Evolutionary conservation across 53 echinoderm and acorn worm genomes (phyloP).

Genomic region (Glandiceps talaboti): DNA sequence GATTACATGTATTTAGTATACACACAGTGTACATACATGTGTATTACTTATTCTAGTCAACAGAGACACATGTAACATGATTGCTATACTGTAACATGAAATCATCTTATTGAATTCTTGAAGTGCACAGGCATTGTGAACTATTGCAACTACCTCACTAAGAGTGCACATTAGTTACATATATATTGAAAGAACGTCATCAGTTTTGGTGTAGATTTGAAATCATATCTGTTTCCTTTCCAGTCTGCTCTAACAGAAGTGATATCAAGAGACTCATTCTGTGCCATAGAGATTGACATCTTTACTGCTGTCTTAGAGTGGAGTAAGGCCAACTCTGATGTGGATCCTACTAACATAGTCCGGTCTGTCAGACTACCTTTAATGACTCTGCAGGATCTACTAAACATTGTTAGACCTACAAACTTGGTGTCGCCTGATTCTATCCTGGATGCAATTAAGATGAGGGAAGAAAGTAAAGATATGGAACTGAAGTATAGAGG

Average conservation of each 20-base stretch:
- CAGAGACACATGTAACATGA: no score
- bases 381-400: constrained; percentile 73
- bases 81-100: no score
- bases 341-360: constrained; percentile 53
- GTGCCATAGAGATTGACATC: constrained; percentile 84
- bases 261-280: constrained; percentile 92
- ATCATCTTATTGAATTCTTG: no score
- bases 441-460: constrained; percentile 92
- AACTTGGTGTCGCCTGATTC: constrained; percentile 63
- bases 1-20: no score
- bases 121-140: no score
- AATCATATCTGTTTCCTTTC: neutral
- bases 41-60: no score
- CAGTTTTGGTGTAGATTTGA: no score
- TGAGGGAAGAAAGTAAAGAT: constrained; percentile 72
- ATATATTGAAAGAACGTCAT: no score
- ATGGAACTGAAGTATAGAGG: constrained; percentile 87
- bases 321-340: constrained; percentile 58
- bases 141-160: no score
- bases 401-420: constrained; percentile 81
- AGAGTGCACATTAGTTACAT: no score
- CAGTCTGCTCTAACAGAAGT: constrained; percentile 90
- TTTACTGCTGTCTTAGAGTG: constrained; percentile 71
- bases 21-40: no score
- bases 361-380: constrained; percentile 72